These are phyloP conservation scores for Synanthedon myopaeformis DNA, from an alignment of 2,888 invertebrate genomes.

Conservation along the genomic window DNA sequence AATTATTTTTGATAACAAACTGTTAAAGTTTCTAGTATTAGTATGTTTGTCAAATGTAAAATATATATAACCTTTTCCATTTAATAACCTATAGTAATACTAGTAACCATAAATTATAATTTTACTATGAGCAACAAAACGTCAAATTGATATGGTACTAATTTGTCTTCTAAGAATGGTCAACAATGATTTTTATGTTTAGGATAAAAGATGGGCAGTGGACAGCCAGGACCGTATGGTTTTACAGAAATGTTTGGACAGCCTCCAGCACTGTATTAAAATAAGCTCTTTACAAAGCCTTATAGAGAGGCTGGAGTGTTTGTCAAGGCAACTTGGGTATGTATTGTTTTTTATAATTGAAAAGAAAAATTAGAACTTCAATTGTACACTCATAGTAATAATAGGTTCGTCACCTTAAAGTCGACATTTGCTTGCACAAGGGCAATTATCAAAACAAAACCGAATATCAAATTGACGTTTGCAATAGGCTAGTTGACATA, in stretches of 20 bases:
- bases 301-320: constrained; percentile 90
- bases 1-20: not conserved
- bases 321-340: constrained; percentile 89
- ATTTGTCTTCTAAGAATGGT: constrained; percentile 3
- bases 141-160: not conserved
- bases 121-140: too few species aligned
- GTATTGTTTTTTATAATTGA: constrained; percentile 10
- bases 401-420: too few species aligned
- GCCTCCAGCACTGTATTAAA: constrained; percentile 93
- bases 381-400: too few species aligned
- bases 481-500: too few species aligned
- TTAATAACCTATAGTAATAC: too few species aligned
- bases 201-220: constrained; percentile 91
- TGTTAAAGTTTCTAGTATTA: too few species aligned
- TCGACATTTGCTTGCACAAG: too few species aligned
- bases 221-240: constrained; percentile 88
- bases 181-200: constrained; percentile 11
- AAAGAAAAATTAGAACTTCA: too few species aligned
- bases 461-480: too few species aligned
- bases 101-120: not conserved
- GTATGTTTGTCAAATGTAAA: too few species aligned
- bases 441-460: too few species aligned
- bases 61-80: too few species aligned
- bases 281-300: constrained; percentile 91
- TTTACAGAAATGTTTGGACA: constrained; percentile 91